Percentiles rank a stretch among this genome's conserved stretches.
These are phyloP conservation scores for Protophormia terraenovae DNA, from an alignment of 2,888 invertebrate genomes.

Conservation along the genomic window DNA sequence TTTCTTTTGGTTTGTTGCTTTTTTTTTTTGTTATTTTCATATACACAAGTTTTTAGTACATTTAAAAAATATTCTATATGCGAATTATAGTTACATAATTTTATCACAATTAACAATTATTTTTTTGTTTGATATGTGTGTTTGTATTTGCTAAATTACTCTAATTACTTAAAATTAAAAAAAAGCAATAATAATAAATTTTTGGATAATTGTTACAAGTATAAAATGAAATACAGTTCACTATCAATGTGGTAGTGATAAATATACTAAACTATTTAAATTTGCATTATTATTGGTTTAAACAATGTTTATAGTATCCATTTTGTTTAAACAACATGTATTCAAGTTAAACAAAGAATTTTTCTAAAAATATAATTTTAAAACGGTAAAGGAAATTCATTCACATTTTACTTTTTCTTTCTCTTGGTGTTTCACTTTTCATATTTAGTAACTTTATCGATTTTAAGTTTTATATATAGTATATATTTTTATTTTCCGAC, in stretches of 20 bases:
- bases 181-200: not conserved
- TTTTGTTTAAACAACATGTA: too few species aligned
- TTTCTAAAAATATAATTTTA: not conserved
- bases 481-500: not conserved
- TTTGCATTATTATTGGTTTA: too few species aligned
- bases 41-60: not conserved
- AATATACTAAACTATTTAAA: too few species aligned
- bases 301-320: too few species aligned
- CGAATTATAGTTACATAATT: slow-evolving; percentile 10
- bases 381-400: not conserved
- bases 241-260: not conserved
- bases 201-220: not conserved
- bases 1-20: slow-evolving; percentile 4
- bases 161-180: not conserved
- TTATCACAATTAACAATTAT: not conserved
- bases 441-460: not conserved
- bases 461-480: not conserved
- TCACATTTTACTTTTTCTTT: not conserved
- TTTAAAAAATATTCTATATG: not conserved
- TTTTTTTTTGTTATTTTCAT: not conserved
- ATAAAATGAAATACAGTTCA: not conserved
- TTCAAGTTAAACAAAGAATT: too few species aligned
- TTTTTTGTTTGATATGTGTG: not conserved
- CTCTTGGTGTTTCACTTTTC: not conserved
- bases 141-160: not conserved